Evolutionary conservation across 2,113 vertebrate species (phyloP), one percentile per base, ranked within the genome.

Genomic region (Sphyrna mokarran): DNA sequence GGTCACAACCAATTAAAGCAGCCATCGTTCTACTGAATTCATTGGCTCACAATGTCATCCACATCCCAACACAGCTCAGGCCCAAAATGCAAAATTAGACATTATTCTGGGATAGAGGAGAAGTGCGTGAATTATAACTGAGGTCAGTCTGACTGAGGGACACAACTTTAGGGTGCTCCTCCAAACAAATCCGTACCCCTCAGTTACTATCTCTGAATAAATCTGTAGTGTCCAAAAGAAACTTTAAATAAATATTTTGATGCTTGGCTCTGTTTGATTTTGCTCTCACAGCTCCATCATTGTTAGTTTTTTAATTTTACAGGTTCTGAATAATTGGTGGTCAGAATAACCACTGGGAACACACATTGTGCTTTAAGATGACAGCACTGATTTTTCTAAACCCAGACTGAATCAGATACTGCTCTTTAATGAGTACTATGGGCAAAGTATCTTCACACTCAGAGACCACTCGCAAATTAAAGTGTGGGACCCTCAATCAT

Each of bases 1-100:
- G 68, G 6, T 76, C 66, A 33, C 5, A 43, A 37, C 89, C 68
- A 95, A 40, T 54, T 7, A 54, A 29, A 33, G 91, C 48, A 68
- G 43, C 94, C 94, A 95, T 95, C 94, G 72, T 95, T 95, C 94
- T 14, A 29, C 29, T 70, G 94, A 95, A 95, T 7, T 95, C 68
- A 95, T 48, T 43, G 43, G 94, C 94, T 95, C 94, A 95, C 40
- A 26, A 29, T 95, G 23, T 33, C 58, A 90, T 18, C 26, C 5
- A 33, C 0, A 90, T 37, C 61, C 14, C 20, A 23, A 43, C 69
- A 48, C 69, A 33, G 11, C 26, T 95, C 23, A 76, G 20, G 13
- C 22, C 68, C 26, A 26, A 70, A 29, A 18, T 93, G 89, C 1
- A 43, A 72, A 43, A 33, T 33, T 13, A 76, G 26, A 72, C 26